Evolutionary conservation across 2,888 invertebrate genomes (phyloP).

Genomic region (Cheilosia urbana): DNA sequence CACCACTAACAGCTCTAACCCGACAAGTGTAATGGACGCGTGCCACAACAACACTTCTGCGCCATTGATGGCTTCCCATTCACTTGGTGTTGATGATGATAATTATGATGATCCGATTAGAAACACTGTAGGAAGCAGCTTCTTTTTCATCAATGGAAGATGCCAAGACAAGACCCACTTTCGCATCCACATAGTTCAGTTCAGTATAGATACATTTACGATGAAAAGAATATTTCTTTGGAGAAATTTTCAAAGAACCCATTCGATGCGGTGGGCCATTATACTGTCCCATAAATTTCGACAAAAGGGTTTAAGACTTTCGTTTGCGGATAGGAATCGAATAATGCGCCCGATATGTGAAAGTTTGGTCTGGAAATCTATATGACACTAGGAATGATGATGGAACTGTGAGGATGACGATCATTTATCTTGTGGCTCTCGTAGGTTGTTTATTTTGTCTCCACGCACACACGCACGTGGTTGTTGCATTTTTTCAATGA

Average conservation of each 20-base stretch:
- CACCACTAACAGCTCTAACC: background rate
- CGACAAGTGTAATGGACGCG: constrained; percentile 38
- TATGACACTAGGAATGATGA: background rate
- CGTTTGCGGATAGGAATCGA: constrained; percentile 40
- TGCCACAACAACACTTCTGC: constrained; percentile 56
- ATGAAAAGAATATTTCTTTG: constrained; percentile 47
- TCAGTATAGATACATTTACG: constrained; percentile 16
- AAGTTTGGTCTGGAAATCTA: constrained; percentile 52
- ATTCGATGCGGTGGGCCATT: constrained; percentile 49
- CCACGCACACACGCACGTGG: background rate
- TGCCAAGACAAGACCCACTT: constrained; percentile 57
- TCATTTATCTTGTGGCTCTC: constrained; percentile 22
- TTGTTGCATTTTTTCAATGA: background rate
- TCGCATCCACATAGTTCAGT: constrained; percentile 47
- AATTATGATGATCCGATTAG: constrained; percentile 63
- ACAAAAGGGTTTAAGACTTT: constrained; percentile 57
- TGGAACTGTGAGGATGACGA: constrained; percentile 16
- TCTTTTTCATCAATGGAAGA: constrained; percentile 10
- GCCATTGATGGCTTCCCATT: constrained; percentile 22
- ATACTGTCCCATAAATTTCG: constrained; percentile 50
- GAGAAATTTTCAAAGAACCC: constrained; percentile 56
- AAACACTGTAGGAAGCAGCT: constrained; percentile 24
- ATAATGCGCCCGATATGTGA: constrained; percentile 49
- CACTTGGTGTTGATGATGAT: constrained; percentile 8
- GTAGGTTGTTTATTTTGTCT: constrained; percentile 9